These are phyloP conservation scores for Sphenopsis melanotis DNA, from an alignment of 2,797 vertebrate genomes.

Conservation along the genomic window DNA sequence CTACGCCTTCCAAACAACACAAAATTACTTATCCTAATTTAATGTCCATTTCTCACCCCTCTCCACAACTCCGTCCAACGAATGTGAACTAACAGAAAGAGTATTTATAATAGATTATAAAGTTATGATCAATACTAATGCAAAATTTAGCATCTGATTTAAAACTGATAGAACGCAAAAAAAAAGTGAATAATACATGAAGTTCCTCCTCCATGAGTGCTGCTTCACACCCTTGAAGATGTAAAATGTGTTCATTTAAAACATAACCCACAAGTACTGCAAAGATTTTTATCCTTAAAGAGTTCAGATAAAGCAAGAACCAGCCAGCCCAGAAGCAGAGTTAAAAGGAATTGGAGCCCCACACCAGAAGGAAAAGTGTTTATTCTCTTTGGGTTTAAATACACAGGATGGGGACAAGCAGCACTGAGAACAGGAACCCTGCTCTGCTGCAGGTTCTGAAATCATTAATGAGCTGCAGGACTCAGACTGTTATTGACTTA, in stretches of 20 bases:
- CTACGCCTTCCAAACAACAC: not conserved
- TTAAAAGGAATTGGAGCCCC: not conserved
- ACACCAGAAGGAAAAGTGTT: not conserved
- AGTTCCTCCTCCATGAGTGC: not conserved
- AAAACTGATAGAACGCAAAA: conserved; percentile 20
- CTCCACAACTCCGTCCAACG: not conserved
- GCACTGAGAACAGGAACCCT: not conserved
- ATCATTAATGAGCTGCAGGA: conserved; percentile 1
- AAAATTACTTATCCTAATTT: conserved; percentile 29
- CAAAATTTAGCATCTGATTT: conserved; percentile 67
- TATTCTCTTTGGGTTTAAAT: not conserved
- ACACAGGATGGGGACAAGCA: not conserved
- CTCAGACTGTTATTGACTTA: not conserved
- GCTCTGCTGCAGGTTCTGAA: not conserved
- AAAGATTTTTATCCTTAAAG: not conserved
- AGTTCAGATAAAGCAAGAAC: not conserved
- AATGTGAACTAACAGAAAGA: conserved; percentile 39
- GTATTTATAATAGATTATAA: conserved; percentile 60
- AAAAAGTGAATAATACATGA: conserved; percentile 53
- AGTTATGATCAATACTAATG: conserved; percentile 69
- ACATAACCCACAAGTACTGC: not conserved
- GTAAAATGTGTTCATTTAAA: not conserved
- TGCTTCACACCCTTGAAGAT: not conserved
- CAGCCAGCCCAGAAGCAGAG: not conserved
- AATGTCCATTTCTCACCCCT: not conserved